Evolutionary conservation across 2,797 vertebrate species (phyloP).

Genomic region (Pygocentrus nattereri): DNA sequence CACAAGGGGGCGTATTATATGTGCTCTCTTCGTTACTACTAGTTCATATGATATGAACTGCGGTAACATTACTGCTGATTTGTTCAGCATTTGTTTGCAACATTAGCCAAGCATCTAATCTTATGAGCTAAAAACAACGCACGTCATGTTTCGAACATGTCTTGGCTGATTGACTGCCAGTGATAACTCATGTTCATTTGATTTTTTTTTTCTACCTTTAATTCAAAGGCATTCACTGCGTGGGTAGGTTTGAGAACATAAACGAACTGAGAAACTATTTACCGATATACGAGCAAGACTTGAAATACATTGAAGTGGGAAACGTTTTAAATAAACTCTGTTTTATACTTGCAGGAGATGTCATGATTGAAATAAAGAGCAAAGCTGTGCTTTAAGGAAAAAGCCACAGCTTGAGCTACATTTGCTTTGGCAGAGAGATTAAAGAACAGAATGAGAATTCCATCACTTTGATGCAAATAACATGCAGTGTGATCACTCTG

Average conservation of each 20-base stretch:
- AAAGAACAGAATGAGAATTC: constrained; percentile 39
- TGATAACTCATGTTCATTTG: too few species aligned
- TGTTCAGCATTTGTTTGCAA: too few species aligned
- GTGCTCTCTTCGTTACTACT: too few species aligned
- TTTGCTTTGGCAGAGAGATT: constrained; percentile 45
- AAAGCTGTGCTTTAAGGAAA: constrained; percentile 27
- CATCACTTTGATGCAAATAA: constrained; percentile 41
- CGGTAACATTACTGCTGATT: too few species aligned
- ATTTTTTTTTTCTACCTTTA: too few species aligned
- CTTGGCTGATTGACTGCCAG: too few species aligned
- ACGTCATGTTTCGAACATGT: too few species aligned
- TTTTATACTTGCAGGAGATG: constrained; percentile 21
- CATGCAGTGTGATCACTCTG: constrained; percentile 20
- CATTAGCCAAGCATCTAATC: too few species aligned
- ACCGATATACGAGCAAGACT: not conserved
- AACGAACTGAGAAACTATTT: not conserved
- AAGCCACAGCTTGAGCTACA: constrained; percentile 19
- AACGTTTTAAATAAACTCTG: constrained; percentile 31
- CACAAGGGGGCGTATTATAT: too few species aligned
- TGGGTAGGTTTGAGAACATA: not conserved
- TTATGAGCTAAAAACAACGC: too few species aligned
- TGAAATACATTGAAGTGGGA: constrained; percentile 4
- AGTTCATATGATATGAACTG: too few species aligned
- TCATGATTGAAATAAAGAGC: constrained; percentile 38
- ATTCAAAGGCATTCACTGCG: not conserved